Percentiles rank a stretch among this genome's conserved stretches.
Evolutionary conservation across 2,888 invertebrate species (phyloP).

Genomic region (Prosapia bicincta): DNA sequence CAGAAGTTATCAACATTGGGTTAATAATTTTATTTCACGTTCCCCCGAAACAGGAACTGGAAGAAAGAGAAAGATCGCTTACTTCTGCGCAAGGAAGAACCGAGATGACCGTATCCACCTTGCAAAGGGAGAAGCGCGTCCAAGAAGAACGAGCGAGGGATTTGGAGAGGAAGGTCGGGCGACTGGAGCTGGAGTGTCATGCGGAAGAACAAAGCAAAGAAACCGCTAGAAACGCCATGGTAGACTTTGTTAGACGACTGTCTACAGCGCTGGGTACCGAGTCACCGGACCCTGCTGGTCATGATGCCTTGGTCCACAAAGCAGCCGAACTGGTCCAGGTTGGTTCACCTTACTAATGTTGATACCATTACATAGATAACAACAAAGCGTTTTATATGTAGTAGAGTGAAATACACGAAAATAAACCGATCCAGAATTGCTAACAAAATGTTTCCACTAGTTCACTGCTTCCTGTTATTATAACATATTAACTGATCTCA

Average conservation of each 20-base stretch:
- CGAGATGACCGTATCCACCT: conserved; percentile 68
- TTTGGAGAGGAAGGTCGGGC: conserved; percentile 67
- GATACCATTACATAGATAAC: too few relatives aligned
- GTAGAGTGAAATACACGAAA: too few relatives aligned
- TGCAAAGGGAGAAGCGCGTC: conserved; percentile 68
- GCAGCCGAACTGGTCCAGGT: conserved; percentile 74
- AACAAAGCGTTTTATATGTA: too few relatives aligned
- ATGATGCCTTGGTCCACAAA: conserved; percentile 64
- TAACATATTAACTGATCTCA: too few relatives aligned
- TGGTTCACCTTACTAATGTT: too few relatives aligned
- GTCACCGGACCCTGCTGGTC: conserved; percentile 51
- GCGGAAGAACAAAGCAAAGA: conserved; percentile 75
- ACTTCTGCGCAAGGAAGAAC: conserved; percentile 59
- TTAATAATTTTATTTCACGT: too few relatives aligned
- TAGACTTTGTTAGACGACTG: conserved; percentile 69
- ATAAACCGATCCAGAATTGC: too few relatives aligned
- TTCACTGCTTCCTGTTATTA: too few relatives aligned
- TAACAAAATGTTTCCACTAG: too few relatives aligned
- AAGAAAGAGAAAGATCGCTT: conserved; percentile 70
- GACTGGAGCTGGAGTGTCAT: conserved; percentile 66
- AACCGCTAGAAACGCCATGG: conserved; percentile 60
- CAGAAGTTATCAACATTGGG: too few relatives aligned
- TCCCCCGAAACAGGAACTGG: conserved; percentile 62
- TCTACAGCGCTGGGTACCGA: conserved; percentile 67
- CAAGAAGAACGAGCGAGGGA: conserved; percentile 76